These are phyloP conservation scores for Operophtera brumata DNA, from an alignment of 2,888 invertebrate species.

Conservation along the genomic window DNA sequence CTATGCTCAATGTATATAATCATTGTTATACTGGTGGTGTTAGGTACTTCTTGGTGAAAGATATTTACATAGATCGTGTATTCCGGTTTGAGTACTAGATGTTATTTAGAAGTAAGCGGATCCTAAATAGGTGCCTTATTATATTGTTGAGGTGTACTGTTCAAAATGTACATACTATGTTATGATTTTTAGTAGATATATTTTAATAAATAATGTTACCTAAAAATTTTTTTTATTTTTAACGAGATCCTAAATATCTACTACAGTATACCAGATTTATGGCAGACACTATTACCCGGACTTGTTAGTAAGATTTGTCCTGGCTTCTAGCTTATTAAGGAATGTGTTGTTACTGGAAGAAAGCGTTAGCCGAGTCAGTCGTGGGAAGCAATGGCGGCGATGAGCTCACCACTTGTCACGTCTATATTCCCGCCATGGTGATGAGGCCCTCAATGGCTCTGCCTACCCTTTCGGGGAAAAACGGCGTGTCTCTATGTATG, in stretches of 20 bases:
- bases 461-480: too few relatives aligned
- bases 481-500: too few relatives aligned
- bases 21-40: constrained; percentile 52
- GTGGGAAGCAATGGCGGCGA: too few relatives aligned
- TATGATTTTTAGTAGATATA: constrained; percentile 73
- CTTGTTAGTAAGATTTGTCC: too few relatives aligned
- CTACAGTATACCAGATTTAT: too few relatives aligned
- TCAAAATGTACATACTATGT: constrained; percentile 76
- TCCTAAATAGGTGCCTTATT: constrained; percentile 68
- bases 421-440: too few relatives aligned
- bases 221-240: constrained; percentile 39
- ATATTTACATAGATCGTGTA: constrained; percentile 50
- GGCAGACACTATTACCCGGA: too few relatives aligned
- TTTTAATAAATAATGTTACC: constrained; percentile 75
- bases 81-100: constrained; percentile 46
- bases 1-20: constrained; percentile 69
- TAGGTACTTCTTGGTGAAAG: constrained; percentile 59
- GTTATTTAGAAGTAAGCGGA: constrained; percentile 33
- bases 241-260: background rate
- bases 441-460: too few relatives aligned
- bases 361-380: too few relatives aligned
- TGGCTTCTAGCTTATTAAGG: too few relatives aligned
- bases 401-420: too few relatives aligned
- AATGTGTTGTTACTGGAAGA: too few relatives aligned
- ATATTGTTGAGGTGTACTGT: constrained; percentile 72